phyloP scores from a whole-genome alignment of 1,140 invertebrate genomes.

The Drosophila rhopaloa region DNA sequence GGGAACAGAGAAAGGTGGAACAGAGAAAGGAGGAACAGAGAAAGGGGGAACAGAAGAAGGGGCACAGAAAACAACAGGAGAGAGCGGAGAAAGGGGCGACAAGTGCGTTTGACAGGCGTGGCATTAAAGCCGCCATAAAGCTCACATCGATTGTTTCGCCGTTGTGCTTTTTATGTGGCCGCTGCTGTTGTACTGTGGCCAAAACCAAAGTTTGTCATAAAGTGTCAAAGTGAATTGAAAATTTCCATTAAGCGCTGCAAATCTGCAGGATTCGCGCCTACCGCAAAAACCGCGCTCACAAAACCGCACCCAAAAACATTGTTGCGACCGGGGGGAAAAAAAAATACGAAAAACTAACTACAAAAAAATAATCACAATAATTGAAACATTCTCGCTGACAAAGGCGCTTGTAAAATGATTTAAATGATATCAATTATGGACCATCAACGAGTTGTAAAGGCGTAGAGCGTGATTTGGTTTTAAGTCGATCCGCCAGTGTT shows the following conservation, averaged over 20 bases:
- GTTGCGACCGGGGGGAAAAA: slow-evolving; percentile 1
- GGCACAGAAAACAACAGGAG: too few species aligned
- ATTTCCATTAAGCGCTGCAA: slow-evolving; percentile 79
- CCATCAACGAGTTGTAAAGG: slow-evolving; percentile 20
- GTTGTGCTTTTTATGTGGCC: slow-evolving; percentile 15
- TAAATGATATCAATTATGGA: slow-evolving; percentile 40
- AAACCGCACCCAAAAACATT: slow-evolving; percentile 56
- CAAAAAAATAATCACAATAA: slow-evolving; percentile 20
- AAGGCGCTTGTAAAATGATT: slow-evolving; percentile 20
- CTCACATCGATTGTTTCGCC: slow-evolving; percentile 26
- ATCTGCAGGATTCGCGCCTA: slow-evolving; percentile 59
- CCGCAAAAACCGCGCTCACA: slow-evolving; percentile 54
- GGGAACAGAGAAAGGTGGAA: neutral
- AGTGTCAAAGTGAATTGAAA: slow-evolving; percentile 81
- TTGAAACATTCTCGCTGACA: slow-evolving; percentile 32
- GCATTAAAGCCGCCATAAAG: slow-evolving; percentile 66
- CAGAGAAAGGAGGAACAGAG: neutral
- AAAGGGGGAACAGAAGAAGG: neutral
- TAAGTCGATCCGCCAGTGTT: neutral
- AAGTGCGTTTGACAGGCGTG: slow-evolving; percentile 67
- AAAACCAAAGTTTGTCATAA: slow-evolving; percentile 80
- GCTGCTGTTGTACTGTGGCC: slow-evolving; percentile 11
- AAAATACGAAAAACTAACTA: slow-evolving; percentile 4
- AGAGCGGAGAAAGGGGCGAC: slow-evolving; percentile 6
- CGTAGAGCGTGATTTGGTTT: slow-evolving; percentile 4